Percentiles rank a stretch among this genome's conserved stretches.
phyloP scores from a whole-genome alignment of 2,113 vertebrate species.

The Cercopithecus mona region DNA sequence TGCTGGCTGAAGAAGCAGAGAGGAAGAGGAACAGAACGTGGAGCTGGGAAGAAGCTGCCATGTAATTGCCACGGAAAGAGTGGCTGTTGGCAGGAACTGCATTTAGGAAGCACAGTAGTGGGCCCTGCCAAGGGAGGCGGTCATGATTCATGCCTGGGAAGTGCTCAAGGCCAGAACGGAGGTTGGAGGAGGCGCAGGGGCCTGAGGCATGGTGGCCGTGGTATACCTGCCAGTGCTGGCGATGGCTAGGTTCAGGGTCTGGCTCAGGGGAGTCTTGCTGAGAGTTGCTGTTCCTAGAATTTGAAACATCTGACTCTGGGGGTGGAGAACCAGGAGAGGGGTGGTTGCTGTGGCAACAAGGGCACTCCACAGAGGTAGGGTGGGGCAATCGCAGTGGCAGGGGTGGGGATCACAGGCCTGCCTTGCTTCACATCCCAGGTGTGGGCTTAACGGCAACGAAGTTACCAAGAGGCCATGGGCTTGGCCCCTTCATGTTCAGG shows the following conservation, averaged over 20 bases:
- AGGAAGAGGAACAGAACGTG: neutral
- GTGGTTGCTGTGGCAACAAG: neutral
- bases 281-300: neutral
- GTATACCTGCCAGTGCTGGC: neutral
- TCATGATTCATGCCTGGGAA: neutral
- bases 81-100: neutral
- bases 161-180: neutral
- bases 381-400: accelerated
- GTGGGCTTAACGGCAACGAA: neutral
- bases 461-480: neutral
- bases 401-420: too few relatives aligned
- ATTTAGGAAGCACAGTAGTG: neutral
- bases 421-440: neutral
- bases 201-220: neutral
- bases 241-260: neutral
- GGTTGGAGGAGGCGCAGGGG: neutral
- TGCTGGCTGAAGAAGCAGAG: neutral
- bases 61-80: neutral
- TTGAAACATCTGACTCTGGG: neutral
- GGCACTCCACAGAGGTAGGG: neutral
- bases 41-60: neutral
- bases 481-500: neutral
- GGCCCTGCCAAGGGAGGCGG: neutral
- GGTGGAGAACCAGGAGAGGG: neutral
- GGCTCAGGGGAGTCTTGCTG: too few relatives aligned